Evolutionary conservation across 2,113 vertebrate species (phyloP).

Genomic region (Hemibagrus wyckioides): DNA sequence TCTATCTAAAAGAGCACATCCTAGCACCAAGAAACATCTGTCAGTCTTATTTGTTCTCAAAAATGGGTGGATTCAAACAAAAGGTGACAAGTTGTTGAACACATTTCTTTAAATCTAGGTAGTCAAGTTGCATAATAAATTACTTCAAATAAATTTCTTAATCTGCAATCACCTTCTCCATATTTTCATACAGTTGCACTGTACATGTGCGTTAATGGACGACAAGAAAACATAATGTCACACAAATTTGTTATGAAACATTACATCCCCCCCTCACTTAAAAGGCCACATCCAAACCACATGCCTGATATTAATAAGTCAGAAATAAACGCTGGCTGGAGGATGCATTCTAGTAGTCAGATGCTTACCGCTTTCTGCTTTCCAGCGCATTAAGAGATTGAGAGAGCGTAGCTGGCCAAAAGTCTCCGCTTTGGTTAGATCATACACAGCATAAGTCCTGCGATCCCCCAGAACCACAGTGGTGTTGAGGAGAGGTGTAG

Average conservation of each 20-base stretch:
- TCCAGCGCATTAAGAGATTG: slow-evolving; percentile 91
- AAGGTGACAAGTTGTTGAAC: too few species aligned
- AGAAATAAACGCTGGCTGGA: background rate
- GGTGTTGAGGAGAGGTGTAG: slow-evolving; percentile 73
- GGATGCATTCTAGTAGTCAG: background rate
- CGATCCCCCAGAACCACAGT: slow-evolving; percentile 82
- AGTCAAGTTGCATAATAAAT: too few species aligned
- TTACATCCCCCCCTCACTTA: background rate
- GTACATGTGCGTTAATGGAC: background rate
- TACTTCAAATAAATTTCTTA: too few species aligned
- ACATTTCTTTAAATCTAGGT: too few species aligned
- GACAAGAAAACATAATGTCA: background rate
- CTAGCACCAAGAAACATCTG: too few species aligned
- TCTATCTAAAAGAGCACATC: too few species aligned
- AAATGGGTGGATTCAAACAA: too few species aligned
- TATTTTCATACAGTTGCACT: background rate
- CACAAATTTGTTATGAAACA: background rate
- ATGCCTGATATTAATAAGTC: background rate
- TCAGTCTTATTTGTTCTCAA: too few species aligned
- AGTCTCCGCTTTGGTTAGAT: slow-evolving; percentile 78
- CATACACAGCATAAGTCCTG: slow-evolving; percentile 86
- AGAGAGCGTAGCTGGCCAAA: slow-evolving; percentile 84
- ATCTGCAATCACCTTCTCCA: background rate
- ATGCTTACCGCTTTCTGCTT: slow-evolving; percentile 77
- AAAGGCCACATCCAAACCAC: background rate